Base-by-base conservation (phyloP, 2,888 invertebrate genomes). In the Operophtera brumata region DNA sequence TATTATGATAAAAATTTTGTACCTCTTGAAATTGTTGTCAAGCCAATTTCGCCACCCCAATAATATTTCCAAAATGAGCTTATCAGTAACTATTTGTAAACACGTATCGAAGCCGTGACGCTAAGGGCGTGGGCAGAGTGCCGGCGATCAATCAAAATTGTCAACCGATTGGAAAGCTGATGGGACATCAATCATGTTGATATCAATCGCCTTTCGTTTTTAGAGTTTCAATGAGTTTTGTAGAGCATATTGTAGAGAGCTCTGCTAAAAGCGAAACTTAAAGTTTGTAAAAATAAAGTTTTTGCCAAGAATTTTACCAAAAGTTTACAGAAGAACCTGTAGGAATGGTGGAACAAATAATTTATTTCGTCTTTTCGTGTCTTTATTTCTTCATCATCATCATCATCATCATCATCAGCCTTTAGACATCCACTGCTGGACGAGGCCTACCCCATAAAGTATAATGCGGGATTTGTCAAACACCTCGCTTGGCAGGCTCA, bases 141-240 rank as follows among this genome's bases (percentile, higher is more conserved):
- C 57, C 62, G 49, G 67, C 74, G 82, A 89, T 89, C 89, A 84
- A 89, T 89, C 89, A 88, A 84, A 86, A 86, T 85, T 87, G 88
- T 89, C 89, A 88, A 81, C 76, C 83, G 85, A 84, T 87, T 77
- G 84, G 82, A 81, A 84, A 84, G 82, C 80, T 75, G 76, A 77
- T 72, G 78, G 76, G 68, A 57, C 85, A 88, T 88, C 86, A 88
- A 87, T 88, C 86, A 86, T 85, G 67, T 66, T 62, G 68, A 70
- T 71, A 63, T 53, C 70, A 66, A 51, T 57, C 67, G 67, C 70
- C 70, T 66, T 65, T 69, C 66, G 67, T 51, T 59, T 51, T 61
- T 51, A 36, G 62, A 67, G 63, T 61, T 62, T 64, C 66, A 64
- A 67, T 66, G 65, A 64, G 58, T 70, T 65, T 64, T 66, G 65